A percentile compares a stretch with the other conserved stretches of the same genome.
These are phyloP conservation scores for Diuraphis noxia DNA, from an alignment of 1,140 invertebrate genomes.

Conservation along the genomic window DNA sequence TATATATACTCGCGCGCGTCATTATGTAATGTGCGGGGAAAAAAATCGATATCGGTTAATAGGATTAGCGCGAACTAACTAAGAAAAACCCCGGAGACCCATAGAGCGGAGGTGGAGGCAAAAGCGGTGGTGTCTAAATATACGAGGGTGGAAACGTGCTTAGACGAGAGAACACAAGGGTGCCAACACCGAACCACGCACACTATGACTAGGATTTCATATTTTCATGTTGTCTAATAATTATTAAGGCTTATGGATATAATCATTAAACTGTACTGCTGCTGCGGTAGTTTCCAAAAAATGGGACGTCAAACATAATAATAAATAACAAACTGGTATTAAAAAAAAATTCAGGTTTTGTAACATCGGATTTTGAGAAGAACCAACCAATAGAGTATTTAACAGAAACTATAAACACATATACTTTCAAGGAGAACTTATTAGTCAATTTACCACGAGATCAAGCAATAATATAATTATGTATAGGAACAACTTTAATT, in stretches of 20 bases:
- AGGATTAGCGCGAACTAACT: conserved; percentile 53
- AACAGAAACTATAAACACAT: not conserved
- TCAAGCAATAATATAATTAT: conserved; percentile 31
- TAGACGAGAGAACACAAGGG: conserved; percentile 44
- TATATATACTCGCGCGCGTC: conserved; percentile 13
- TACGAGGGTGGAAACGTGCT: conserved; percentile 51
- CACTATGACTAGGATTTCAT: conserved; percentile 22
- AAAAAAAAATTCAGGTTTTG: not conserved
- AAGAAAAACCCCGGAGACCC: conserved; percentile 51
- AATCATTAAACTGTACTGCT: not conserved
- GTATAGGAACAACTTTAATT: not conserved
- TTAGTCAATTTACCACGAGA: conserved; percentile 17
- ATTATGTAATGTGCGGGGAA: conserved; percentile 51
- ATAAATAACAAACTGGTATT: not conserved
- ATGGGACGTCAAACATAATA: not conserved
- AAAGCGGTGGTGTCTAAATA: conserved; percentile 30
- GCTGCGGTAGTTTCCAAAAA: not conserved
- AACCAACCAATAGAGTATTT: not conserved
- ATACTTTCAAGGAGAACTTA: conserved; percentile 1
- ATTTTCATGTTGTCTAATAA: conserved; percentile 5
- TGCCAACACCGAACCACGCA: conserved; percentile 16
- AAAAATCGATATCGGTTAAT: conserved; percentile 54
- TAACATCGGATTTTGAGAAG: not conserved
- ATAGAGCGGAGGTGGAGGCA: not conserved
- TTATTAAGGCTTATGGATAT: not conserved